Evolutionary conservation across 2,888 invertebrate genomes (phyloP).

Genomic region (Xestia xanthographa): DNA sequence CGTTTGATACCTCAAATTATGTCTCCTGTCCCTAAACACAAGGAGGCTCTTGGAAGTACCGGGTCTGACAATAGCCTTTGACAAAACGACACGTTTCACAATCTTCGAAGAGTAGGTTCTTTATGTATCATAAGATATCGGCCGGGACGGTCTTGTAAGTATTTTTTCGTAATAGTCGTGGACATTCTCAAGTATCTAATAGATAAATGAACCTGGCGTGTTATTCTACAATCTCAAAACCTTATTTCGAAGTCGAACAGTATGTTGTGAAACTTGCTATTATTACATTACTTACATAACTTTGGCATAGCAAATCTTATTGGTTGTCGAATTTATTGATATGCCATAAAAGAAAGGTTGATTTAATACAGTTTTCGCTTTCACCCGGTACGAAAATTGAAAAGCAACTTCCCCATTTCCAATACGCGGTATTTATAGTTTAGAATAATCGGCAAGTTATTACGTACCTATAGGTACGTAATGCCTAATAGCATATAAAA

Average conservation of each 20-base stretch:
- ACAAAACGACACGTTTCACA: background rate
- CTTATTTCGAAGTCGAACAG: conserved; percentile 3
- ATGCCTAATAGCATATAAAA: background rate
- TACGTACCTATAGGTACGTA: background rate
- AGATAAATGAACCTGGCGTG: conserved; percentile 13
- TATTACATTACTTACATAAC: background rate
- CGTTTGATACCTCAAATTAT: conserved; percentile 4
- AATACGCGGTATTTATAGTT: background rate
- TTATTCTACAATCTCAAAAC: background rate
- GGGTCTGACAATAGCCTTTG: background rate
- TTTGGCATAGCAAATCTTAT: background rate
- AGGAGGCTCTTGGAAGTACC: background rate
- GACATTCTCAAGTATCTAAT: conserved; percentile 18
- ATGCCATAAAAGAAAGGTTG: background rate
- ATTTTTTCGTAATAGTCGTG: conserved; percentile 32
- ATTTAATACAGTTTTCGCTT: background rate
- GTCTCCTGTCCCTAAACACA: background rate
- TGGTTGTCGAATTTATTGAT: background rate
- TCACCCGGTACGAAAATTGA: conserved; percentile 5
- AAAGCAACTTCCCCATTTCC: background rate
- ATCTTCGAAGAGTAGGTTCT: background rate
- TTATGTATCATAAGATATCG: conserved; percentile 1
- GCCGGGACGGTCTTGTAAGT: conserved; percentile 24
- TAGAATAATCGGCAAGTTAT: background rate
- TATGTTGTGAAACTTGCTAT: conserved; percentile 7